Evolutionary conservation across 1,140 invertebrate species (phyloP), one percentile per base, ranked within the genome.

Genomic region (Apocrypta bakeri): DNA sequence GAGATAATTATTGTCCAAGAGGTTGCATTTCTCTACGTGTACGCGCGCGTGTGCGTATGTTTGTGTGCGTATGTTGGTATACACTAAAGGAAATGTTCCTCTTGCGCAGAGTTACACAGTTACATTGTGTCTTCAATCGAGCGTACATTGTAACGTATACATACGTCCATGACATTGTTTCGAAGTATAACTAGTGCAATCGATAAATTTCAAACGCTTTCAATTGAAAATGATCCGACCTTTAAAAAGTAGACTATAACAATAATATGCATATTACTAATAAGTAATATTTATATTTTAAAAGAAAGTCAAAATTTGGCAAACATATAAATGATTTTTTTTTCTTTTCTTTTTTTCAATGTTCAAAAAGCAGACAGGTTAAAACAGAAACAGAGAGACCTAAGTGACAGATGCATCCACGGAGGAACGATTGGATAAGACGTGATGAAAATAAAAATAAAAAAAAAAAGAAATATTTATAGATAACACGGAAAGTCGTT

Each of bases 361-460:
- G 25, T 69, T 29, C 4, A 37, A 42, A 66, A 74, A 37, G 29
- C 77, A 76, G 42, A 82, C 31, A 82, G 40, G 72, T 40, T 78
- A 40, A 66, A 29, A 80, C 69, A 24, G 27, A 66, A 61, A 75
- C 63, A 74, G 37, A 85, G 82, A 87, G 61, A 83, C n/a, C 66
- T 56, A 25, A 33, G 25, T 31, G 66, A 79, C 27, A 71, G 77
- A 71, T 71, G 66, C 77, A 71, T 61, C 68, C 66, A 71, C 24
- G 77, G 66, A 71, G 77, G 77, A 69, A 79, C 77, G 61, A 79
- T 79, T 71, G 66, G 66, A 79, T 79, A 79, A 17, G 73, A 40
- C 27, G 17, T 2, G 37, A 7, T 31, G 40, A 14, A 21, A 56
- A 56, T 21, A 56, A 56, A 17, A 48, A 17, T 4, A 17, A 12